phyloP scores from a whole-genome alignment of 2,797 vertebrate species.

The Hydrophis major region DNA sequence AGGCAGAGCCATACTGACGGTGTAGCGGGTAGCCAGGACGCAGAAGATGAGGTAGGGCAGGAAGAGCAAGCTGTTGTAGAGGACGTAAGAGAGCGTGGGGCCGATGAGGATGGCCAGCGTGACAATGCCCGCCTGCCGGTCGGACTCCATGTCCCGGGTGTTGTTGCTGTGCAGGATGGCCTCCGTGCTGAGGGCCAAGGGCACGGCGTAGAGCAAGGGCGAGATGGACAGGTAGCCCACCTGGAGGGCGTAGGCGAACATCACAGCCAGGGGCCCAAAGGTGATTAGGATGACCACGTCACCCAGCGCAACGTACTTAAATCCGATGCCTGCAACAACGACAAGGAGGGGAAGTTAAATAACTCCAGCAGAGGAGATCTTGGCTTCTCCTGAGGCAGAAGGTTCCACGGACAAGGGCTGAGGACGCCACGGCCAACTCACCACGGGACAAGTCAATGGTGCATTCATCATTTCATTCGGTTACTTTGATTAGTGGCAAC shows the following conservation, averaged over 20 bases:
- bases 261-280: constrained; percentile 93
- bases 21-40: constrained; percentile 89
- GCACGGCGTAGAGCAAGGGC: constrained; percentile 90
- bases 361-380: neutral
- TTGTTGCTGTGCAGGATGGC: constrained; percentile 99
- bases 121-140: constrained; percentile 93
- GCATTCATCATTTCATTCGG: no score
- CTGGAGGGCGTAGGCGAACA: constrained; percentile 96
- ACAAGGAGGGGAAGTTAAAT: neutral
- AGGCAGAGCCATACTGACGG: constrained; percentile 94
- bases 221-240: constrained; percentile 90
- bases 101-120: constrained; percentile 95
- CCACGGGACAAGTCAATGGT: no score
- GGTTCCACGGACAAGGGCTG: neutral
- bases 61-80: constrained; percentile 91
- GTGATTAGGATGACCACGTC: constrained; percentile 98
- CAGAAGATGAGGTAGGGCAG: constrained; percentile 92
- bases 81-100: constrained; percentile 87
- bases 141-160: constrained; percentile 95
- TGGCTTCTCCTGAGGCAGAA: neutral
- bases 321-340: constrained; percentile 84
- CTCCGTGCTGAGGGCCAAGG: constrained; percentile 93
- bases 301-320: constrained; percentile 96
- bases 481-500: no score
- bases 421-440: no score